Evolutionary conservation across 2,113 vertebrate species (phyloP), one percentile per base, ranked within the genome.

Genomic region (Helogale parvula): DNA sequence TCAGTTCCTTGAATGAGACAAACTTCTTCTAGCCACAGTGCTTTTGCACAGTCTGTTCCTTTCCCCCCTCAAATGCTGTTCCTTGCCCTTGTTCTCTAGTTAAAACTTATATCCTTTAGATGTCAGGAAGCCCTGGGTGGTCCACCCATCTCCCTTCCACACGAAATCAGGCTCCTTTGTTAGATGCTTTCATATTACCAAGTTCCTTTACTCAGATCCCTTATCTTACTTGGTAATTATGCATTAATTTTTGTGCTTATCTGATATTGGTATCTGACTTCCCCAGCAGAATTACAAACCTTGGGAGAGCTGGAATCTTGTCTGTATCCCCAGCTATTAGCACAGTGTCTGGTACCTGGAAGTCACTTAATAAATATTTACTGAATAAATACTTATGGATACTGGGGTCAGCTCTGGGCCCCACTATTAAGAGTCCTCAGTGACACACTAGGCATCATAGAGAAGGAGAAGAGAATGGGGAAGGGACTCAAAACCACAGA

Each of bases 201-300:
- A 72, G 50, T 87, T 97, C 88, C 72, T 84, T 57, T 86, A 90
- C 86, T 85, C 68, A 94, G 66, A 96, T 47, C 47, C 50, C 74
- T 96, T 96, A 96, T 96, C 90, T 96, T 31, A 83, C 65, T 83
- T 72, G 23, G 47, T 93, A 86, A 93, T 87, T 89, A 95, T 25
- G 80, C 76, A 90, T 93, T 93, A 69, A 95, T 96, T 93, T 52
- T 86, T 29, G 41, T 52, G 38, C 16, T 97, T 89, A 92, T 93
- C 93, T 96, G 54, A 85, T 68, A 66, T 85, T 82, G 90, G 47
- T 83, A 83, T 95, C 74, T n/a, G 41, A 92, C 92, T 96, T 95
- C 38, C 35, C 65, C 72, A 84, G 41, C 63, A 66, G 79, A 82
- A 95, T 90, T 79, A 82, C 21, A 74, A 87, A 69, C 19, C 38